Conservation (phyloP, 2,113 vertebrate genomes). For the Ascaphus truei region DNA sequence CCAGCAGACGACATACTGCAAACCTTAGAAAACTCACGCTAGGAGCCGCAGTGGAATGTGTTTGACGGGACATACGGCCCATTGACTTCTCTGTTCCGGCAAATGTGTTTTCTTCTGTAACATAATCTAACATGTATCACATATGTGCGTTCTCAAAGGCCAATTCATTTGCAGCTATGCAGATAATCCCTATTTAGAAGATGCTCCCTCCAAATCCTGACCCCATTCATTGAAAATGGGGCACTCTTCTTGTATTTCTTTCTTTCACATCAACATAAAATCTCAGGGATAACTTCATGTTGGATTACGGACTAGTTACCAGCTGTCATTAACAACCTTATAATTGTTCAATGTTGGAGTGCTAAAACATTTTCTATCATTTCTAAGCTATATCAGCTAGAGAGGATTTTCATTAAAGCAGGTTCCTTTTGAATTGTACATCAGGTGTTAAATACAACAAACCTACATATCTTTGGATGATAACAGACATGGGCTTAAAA, state of each 20-base stretch:
- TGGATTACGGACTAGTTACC: too few species aligned
- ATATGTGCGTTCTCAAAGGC: neutral
- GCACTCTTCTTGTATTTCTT: too few species aligned
- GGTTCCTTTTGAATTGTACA: neutral
- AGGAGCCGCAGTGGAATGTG: slow-evolving; percentile 63
- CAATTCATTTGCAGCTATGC: neutral
- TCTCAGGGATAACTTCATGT: too few species aligned
- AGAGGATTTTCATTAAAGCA: neutral
- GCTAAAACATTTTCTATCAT: neutral
- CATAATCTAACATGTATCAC: slow-evolving; percentile 16
- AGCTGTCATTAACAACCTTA: neutral
- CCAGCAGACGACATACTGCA: slow-evolving; percentile 45
- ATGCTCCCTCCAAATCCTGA: neutral
- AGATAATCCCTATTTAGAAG: neutral
- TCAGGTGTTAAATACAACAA: too few species aligned
- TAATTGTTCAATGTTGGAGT: neutral
- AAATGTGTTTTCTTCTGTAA: slow-evolving; percentile 47
- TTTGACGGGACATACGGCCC: slow-evolving; percentile 53
- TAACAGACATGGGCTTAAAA: too few species aligned
- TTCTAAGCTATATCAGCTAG: neutral
- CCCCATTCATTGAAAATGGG: neutral
- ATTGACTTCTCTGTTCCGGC: slow-evolving; percentile 36
- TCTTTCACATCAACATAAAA: too few species aligned
- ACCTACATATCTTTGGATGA: too few species aligned
- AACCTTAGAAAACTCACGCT: slow-evolving; percentile 52